A percentile compares a stretch with the other conserved stretches of the same genome.
These are phyloP conservation scores for Phrynosoma platyrhinos DNA, from an alignment of 2,113 vertebrate species.

Conservation along the genomic window DNA sequence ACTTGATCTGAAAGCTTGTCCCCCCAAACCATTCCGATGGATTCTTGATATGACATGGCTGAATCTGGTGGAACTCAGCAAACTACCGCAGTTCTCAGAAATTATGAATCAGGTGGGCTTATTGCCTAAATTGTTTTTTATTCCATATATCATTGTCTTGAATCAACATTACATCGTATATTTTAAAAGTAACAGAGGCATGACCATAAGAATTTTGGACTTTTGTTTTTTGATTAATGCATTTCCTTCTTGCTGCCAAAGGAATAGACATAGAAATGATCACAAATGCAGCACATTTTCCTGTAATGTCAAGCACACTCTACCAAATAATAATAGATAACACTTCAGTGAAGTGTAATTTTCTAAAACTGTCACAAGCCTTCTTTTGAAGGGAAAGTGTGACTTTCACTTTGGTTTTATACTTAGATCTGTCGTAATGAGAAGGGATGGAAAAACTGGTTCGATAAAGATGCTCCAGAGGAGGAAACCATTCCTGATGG, in stretches of 20 bases:
- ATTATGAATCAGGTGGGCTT: slow-evolving; percentile 80
- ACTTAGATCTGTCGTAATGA: slow-evolving; percentile 75
- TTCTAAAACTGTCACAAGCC: background rate
- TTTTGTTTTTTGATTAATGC: slow-evolving; percentile 10
- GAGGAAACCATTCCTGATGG: slow-evolving; percentile 80
- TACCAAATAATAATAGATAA: background rate
- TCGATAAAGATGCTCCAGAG: slow-evolving; percentile 80
- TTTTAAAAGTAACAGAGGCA: background rate
- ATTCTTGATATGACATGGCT: slow-evolving; percentile 82
- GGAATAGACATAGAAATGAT: background rate
- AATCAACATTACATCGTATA: background rate
- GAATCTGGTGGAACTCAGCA: slow-evolving; percentile 81
- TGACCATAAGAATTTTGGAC: background rate
- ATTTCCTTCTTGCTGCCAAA: background rate
- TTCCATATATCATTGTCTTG: slow-evolving; percentile 10
- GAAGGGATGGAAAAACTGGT: slow-evolving; percentile 81
- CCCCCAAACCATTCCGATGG: slow-evolving; percentile 78
- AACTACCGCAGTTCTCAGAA: slow-evolving; percentile 77
- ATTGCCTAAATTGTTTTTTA: background rate
- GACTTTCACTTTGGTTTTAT: slow-evolving; percentile 28
- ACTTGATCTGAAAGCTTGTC: slow-evolving; percentile 81
- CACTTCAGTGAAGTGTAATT: slow-evolving; percentile 12
- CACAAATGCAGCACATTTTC: background rate
- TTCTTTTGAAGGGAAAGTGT: slow-evolving; percentile 36
- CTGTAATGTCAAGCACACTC: slow-evolving; percentile 5